Percentiles rank a stretch among this genome's conserved stretches.
Conservation (phyloP, 1,140 invertebrate species). For the Heliconius melpomene region DNA sequence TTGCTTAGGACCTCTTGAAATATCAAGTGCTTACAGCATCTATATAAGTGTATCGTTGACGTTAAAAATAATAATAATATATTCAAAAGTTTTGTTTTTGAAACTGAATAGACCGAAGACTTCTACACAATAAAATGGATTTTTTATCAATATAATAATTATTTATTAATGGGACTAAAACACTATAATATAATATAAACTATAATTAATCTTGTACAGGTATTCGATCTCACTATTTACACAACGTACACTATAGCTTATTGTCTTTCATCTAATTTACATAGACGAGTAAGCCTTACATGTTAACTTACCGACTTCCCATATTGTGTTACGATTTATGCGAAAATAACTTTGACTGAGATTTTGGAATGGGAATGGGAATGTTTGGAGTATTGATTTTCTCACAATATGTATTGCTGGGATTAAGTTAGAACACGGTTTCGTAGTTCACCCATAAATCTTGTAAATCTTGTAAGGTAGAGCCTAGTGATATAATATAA, state of each 20-base stretch:
- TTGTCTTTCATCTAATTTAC: slow-evolving; percentile 25
- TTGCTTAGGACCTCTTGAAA: slow-evolving; percentile 17
- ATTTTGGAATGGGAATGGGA: not conserved
- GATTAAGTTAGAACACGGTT: not conserved
- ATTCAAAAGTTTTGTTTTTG: too few relatives aligned
- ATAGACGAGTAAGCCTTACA: slow-evolving; percentile 18
- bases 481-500: not conserved
- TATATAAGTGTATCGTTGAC: too few relatives aligned
- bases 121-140: too few relatives aligned
- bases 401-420: not conserved
- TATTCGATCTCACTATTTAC: not conserved
- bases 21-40: slow-evolving; percentile 1
- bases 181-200: too few relatives aligned
- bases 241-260: slow-evolving; percentile 14
- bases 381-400: slow-evolving; percentile 9
- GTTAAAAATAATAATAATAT: not conserved
- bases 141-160: too few relatives aligned
- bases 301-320: slow-evolving; percentile 7
- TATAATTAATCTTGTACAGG: not conserved
- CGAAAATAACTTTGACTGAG: slow-evolving; percentile 5
- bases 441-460: not conserved
- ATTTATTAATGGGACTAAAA: too few relatives aligned
- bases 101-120: too few relatives aligned
- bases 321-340: slow-evolving; percentile 8
- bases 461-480: not conserved